A percentile compares a stretch with the other conserved stretches of the same genome.
Evolutionary conservation across 2,797 vertebrate species (phyloP).

Genomic region (Mus caroli): DNA sequence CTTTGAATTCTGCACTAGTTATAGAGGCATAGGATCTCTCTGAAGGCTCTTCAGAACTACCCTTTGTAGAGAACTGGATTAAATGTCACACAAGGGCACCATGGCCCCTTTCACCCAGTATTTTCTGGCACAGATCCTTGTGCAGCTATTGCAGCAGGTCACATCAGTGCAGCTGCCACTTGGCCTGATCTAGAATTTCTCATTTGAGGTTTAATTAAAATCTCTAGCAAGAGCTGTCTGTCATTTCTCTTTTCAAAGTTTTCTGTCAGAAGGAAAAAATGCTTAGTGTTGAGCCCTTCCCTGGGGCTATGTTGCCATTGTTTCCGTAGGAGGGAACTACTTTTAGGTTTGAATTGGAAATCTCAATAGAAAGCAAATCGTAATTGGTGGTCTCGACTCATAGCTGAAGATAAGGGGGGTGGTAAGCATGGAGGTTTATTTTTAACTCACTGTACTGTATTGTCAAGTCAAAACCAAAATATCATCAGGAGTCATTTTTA

Average conservation of each 20-base stretch:
- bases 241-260: slow-evolving; percentile 77
- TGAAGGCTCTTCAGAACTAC: slow-evolving; percentile 78
- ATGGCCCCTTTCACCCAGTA: slow-evolving; percentile 57
- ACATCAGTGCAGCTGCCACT: slow-evolving; percentile 74
- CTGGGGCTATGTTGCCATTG: neutral
- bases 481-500: neutral
- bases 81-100: slow-evolving; percentile 78
- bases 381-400: neutral
- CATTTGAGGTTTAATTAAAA: slow-evolving; percentile 88
- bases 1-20: slow-evolving; percentile 77
- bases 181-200: slow-evolving; percentile 75
- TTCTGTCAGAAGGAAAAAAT: neutral
- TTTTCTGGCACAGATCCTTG: slow-evolving; percentile 51
- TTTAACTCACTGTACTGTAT: slow-evolving; percentile 14
- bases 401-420: neutral
- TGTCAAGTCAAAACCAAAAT: neutral
- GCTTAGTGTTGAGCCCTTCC: neutral
- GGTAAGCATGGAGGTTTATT: slow-evolving; percentile 33
- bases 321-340: slow-evolving; percentile 5
- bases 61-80: slow-evolving; percentile 71
- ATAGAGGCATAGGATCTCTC: slow-evolving; percentile 51
- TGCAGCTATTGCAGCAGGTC: slow-evolving; percentile 69
- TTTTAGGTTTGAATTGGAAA: slow-evolving; percentile 48
- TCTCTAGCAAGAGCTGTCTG: slow-evolving; percentile 78
- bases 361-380: slow-evolving; percentile 28